Evolutionary conservation across 2,888 invertebrate genomes (phyloP).

Genomic region (Calameuta filiformis): DNA sequence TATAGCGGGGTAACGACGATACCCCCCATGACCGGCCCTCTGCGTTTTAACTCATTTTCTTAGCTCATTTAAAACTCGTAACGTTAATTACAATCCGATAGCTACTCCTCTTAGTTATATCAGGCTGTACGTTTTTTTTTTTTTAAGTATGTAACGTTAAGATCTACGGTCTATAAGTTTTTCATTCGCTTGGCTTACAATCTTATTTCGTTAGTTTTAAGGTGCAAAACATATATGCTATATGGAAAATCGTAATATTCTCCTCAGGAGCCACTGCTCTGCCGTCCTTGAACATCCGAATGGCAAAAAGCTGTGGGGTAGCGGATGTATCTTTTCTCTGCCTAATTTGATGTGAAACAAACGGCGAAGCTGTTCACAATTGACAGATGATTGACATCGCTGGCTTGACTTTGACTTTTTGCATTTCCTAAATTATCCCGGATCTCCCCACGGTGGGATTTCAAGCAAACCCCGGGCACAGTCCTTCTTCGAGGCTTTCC

Average conservation of each 20-base stretch:
- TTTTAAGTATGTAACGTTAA: neutral
- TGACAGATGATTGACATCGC: neutral
- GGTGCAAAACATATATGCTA: neutral
- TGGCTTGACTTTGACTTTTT: neutral
- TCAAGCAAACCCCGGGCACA: neutral
- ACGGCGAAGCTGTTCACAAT: neutral
- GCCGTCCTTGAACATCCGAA: neutral
- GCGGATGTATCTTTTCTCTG: neutral
- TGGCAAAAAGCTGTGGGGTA: neutral
- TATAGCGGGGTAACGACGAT: neutral
- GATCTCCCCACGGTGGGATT: neutral
- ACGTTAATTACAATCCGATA: neutral
- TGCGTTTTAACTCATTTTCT: neutral
- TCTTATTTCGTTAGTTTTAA: neutral
- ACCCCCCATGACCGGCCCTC: neutral
- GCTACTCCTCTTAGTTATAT: neutral
- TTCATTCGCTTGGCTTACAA: neutral
- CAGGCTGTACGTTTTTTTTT: neutral
- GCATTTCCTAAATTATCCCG: neutral
- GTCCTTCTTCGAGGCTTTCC: neutral
- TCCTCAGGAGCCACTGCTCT: neutral
- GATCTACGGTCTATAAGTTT: neutral
- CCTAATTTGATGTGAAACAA: neutral
- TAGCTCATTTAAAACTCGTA: neutral
- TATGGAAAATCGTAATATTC: neutral